Conservation (phyloP, 2,888 invertebrate genomes). For the Phytoseiulus persimilis region DNA sequence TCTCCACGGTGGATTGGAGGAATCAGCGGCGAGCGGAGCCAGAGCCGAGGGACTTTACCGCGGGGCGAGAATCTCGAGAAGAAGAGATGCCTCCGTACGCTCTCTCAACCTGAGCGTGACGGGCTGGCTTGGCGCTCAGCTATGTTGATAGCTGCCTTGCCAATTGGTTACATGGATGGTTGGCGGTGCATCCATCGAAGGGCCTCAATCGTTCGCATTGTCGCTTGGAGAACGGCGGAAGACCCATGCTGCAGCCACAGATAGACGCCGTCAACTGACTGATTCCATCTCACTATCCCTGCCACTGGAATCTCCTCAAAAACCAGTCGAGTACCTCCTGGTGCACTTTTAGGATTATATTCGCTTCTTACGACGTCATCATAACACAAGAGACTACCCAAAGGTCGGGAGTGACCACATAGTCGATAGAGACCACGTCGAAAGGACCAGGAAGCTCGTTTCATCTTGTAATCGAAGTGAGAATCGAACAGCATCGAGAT, state of each 20-base stretch:
- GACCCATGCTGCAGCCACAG: neutral
- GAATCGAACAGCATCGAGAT: neutral
- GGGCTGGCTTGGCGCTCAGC: neutral
- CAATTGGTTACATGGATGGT: neutral
- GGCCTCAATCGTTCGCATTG: neutral
- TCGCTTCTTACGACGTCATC: neutral
- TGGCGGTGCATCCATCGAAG: neutral
- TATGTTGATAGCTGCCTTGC: neutral
- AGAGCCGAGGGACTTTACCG: too few species aligned
- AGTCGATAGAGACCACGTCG: neutral
- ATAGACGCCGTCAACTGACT: neutral
- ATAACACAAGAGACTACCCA: neutral
- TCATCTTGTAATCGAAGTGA: neutral
- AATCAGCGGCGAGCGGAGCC: too few species aligned
- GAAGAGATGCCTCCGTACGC: neutral
- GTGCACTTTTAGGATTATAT: neutral
- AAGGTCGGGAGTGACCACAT: neutral
- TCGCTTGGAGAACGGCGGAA: neutral
- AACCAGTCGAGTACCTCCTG: neutral
- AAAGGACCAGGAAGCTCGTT: neutral
- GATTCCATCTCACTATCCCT: neutral
- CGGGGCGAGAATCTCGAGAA: neutral
- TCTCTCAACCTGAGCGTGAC: neutral
- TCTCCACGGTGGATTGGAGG: too few species aligned
- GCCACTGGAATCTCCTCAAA: neutral